These are phyloP conservation scores for Spodoptera litura DNA, from an alignment of 1,140 invertebrate genomes.

Conservation along the genomic window DNA sequence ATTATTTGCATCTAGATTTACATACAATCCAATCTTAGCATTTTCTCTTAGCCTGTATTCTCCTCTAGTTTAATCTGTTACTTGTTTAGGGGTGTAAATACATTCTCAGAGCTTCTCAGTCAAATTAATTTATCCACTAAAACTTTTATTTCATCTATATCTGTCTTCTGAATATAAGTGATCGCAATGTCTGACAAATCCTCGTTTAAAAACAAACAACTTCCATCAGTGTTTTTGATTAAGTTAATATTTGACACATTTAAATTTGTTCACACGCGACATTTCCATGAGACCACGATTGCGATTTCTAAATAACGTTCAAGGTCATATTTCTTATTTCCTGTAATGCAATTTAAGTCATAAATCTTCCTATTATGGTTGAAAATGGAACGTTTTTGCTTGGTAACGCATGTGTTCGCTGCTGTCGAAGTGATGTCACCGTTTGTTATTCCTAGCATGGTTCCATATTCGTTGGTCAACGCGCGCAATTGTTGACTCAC, in stretches of 20 bases:
- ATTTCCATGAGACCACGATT: slow-evolving; percentile 57
- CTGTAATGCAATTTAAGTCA: slow-evolving; percentile 59
- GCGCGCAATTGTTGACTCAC: slow-evolving; percentile 73
- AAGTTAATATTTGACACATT: background rate
- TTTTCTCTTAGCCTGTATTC: background rate
- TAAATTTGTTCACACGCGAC: slow-evolving; percentile 64
- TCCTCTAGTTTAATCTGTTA: background rate
- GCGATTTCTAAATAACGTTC: slow-evolving; percentile 64
- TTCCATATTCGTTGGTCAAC: slow-evolving; percentile 65
- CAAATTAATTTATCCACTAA: background rate
- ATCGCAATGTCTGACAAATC: too few species aligned
- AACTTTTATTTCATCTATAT: background rate
- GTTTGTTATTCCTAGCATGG: slow-evolving; percentile 79
- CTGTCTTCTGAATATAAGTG: too few species aligned
- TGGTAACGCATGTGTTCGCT: slow-evolving; percentile 63
- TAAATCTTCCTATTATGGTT: slow-evolving; percentile 62
- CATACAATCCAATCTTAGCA: slow-evolving; percentile 3
- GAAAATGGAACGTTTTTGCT: slow-evolving; percentile 57
- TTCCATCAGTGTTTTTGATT: background rate
- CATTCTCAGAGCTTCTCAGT: background rate
- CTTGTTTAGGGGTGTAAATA: background rate
- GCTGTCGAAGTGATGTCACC: slow-evolving; percentile 76
- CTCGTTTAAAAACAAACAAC: background rate
- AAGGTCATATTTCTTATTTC: slow-evolving; percentile 55
- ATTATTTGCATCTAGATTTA: slow-evolving; percentile 27